Conservation (phyloP, 2,888 invertebrate genomes). For the Drosophila rellima region DNA sequence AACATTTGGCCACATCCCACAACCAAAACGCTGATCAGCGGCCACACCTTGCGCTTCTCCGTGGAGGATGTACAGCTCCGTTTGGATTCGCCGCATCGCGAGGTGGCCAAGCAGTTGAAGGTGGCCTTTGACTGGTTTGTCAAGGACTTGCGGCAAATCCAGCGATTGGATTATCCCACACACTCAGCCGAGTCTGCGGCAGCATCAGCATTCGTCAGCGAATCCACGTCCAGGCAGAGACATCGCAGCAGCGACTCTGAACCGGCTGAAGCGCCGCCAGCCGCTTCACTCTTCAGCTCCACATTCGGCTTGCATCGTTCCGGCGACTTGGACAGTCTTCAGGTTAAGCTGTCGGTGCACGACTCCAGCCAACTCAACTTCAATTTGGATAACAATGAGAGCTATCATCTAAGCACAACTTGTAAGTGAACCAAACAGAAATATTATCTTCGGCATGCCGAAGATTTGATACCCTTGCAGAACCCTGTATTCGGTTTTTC, state of each 20-base stretch:
- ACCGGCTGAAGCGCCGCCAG: constrained; percentile 34
- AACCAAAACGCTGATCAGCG: constrained; percentile 89
- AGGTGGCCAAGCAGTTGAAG: constrained; percentile 80
- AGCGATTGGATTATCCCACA: constrained; percentile 74
- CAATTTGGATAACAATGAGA: constrained; percentile 90
- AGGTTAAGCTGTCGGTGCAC: constrained; percentile 87
- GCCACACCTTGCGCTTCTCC: constrained; percentile 87
- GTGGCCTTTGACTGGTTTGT: constrained; percentile 83
- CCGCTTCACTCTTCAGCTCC: constrained; percentile 58
- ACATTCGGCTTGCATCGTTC: constrained; percentile 65
- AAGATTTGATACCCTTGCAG: no score
- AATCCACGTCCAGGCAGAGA: constrained; percentile 44
- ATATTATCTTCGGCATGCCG: no score
- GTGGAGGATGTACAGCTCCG: constrained; percentile 81
- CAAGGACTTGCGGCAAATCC: constrained; percentile 83
- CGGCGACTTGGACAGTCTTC: constrained; percentile 83
- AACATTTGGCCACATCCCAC: constrained; percentile 94
- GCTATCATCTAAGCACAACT: constrained; percentile 89
- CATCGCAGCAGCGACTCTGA: constrained; percentile 30
- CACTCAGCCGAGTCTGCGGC: constrained; percentile 9
- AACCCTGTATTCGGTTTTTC: no score
- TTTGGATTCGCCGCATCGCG: constrained; percentile 80
- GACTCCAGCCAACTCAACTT: constrained; percentile 87
- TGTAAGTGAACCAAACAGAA: constrained; percentile 83
- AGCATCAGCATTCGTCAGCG: constrained; percentile 25